Evolutionary conservation across 30 jellyfish, hydroid and myxozoan genomes (phyloP).

Genomic region (Aurelia sp.): DNA sequence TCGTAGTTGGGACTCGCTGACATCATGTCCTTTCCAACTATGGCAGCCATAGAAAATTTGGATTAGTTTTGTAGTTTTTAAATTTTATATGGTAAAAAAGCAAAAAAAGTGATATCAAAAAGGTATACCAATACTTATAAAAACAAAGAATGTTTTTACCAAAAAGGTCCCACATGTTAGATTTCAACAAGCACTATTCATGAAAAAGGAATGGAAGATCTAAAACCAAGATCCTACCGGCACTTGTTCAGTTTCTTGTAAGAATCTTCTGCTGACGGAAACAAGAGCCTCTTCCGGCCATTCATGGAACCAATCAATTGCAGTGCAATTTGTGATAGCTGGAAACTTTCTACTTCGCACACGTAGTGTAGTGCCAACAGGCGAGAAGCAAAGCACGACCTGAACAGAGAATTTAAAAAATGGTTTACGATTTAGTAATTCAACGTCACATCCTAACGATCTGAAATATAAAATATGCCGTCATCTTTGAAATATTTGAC

Average conservation of each 20-base stretch:
- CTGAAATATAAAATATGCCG: no score
- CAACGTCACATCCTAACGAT: no score
- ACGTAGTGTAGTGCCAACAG: constrained; percentile 96
- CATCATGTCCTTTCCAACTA: no score
- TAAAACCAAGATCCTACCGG: constrained; percentile 67
- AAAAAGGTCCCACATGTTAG: background rate
- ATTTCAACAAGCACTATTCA: background rate
- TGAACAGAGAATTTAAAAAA: background rate
- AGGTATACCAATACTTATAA: no score
- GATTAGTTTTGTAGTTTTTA: no score
- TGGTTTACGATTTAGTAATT: no score
- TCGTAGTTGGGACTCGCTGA: no score
- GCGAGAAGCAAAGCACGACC: constrained; percentile 98
- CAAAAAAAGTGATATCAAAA: no score
- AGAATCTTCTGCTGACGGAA: constrained; percentile 93
- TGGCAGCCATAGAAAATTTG: no score
- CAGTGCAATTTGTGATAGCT: constrained; percentile 96
- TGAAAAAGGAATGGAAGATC: background rate
- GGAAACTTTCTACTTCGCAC: constrained; percentile 98
- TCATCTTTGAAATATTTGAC: no score
- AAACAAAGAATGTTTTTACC: no score
- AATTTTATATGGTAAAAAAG: no score
- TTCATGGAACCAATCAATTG: constrained; percentile 99
- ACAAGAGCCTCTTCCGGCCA: constrained; percentile 99
- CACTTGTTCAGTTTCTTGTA: constrained; percentile 98